These are phyloP conservation scores for Vidua chalybeata DNA, from an alignment of 2,113 vertebrate genomes.

Conservation along the genomic window DNA sequence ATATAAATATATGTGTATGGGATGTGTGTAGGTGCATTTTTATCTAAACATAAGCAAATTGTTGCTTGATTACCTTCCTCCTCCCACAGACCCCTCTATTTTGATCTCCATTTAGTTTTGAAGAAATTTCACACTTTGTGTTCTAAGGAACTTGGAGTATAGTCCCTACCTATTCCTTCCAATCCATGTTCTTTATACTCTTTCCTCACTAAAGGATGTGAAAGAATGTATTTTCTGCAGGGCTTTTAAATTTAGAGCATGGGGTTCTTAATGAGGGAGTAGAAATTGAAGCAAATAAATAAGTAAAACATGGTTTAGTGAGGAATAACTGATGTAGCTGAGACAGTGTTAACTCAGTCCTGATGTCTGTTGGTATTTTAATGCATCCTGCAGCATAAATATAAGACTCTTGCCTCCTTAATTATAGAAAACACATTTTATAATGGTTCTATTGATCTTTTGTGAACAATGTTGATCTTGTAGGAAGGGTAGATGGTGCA, in stretches of 20 bases:
- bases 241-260: slow-evolving; percentile 10
- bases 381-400: slow-evolving; percentile 34
- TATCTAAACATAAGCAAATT: not conserved
- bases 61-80: not conserved
- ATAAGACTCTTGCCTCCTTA: slow-evolving; percentile 27
- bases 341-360: not conserved
- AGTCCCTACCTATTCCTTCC: not conserved
- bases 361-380: slow-evolving; percentile 32
- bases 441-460: slow-evolving; percentile 58
- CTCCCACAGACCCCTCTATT: not conserved
- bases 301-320: not conserved
- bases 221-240: not conserved
- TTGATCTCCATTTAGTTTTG: not conserved
- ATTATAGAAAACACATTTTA: slow-evolving; percentile 41
- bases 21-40: not conserved
- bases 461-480: slow-evolving; percentile 56
- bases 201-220: not conserved
- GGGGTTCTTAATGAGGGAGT: not conserved
- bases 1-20: not conserved
- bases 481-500: slow-evolving; percentile 11
- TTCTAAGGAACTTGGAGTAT: not conserved
- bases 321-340: not conserved
- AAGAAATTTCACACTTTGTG: not conserved
- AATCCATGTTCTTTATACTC: not conserved
- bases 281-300: slow-evolving; percentile 36